A percentile compares a stretch with the other conserved stretches of the same genome.
phyloP scores from a whole-genome alignment of 1,140 invertebrate species.

The Triops longicaudatus region DNA sequence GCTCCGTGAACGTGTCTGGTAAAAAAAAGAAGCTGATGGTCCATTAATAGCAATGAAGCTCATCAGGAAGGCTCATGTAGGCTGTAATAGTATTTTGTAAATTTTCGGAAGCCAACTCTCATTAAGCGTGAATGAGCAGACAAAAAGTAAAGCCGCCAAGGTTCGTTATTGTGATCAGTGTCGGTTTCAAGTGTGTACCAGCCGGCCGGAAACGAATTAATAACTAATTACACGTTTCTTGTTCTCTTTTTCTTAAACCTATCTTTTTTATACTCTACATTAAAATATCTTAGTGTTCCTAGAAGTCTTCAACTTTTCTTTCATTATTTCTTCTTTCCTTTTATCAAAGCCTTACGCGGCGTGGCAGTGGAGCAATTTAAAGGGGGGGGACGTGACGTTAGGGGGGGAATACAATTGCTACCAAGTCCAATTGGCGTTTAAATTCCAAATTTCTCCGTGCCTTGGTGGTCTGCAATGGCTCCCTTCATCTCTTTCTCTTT shows the following conservation, averaged over 20 bases:
- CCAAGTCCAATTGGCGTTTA: slow-evolving; percentile 15
- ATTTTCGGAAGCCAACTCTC: too few relatives aligned
- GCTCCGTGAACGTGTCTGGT: too few relatives aligned
- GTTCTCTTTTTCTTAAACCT: not conserved
- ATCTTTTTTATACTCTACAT: not conserved
- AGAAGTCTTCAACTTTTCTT: not conserved
- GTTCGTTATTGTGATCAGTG: not conserved
- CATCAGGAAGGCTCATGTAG: too few relatives aligned
- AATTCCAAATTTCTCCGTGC: not conserved
- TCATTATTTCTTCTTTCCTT: not conserved
- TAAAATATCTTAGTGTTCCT: not conserved
- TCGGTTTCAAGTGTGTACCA: not conserved
- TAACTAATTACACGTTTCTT: slow-evolving; percentile 5
- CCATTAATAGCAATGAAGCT: too few relatives aligned
- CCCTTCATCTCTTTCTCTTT: not conserved
- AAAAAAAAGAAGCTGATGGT: too few relatives aligned
- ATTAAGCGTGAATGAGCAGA: too few relatives aligned
- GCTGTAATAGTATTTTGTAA: too few relatives aligned
- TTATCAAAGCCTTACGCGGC: not conserved
- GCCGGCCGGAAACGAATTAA: not conserved
- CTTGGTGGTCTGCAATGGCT: not conserved
- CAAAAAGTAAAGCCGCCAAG: not conserved
- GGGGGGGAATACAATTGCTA: not conserved
- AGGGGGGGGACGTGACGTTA: not conserved
- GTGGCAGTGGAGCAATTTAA: not conserved